Conservation (phyloP, 2,113 vertebrate genomes). For the Notarius lentiginosus region DNA sequence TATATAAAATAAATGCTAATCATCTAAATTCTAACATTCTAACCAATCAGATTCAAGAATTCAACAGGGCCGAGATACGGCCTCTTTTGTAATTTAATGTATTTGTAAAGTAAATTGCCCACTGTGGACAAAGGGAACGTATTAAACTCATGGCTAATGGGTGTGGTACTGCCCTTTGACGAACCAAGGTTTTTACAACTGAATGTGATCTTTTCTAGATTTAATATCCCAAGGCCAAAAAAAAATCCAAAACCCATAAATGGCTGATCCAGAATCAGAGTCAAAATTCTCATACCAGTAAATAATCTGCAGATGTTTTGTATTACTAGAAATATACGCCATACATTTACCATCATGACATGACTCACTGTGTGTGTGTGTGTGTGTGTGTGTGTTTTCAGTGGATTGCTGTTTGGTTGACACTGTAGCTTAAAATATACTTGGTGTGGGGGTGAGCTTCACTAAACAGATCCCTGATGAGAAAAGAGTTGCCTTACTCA, state of each 20-base stretch:
- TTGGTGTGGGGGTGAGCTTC: constrained; percentile 54
- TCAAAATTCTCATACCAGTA: constrained; percentile 20
- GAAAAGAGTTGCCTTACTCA: constrained; percentile 48
- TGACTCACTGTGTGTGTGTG: constrained; percentile 45
- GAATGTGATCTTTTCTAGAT: neutral
- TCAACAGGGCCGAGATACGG: neutral
- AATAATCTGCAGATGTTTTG: constrained; percentile 25
- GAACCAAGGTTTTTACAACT: neutral
- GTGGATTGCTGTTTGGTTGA: constrained; percentile 46
- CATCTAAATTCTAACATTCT: neutral
- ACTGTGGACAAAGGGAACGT: neutral
- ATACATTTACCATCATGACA: constrained; percentile 39
- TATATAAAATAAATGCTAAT: neutral
- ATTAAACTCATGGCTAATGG: neutral
- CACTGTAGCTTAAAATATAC: constrained; percentile 53
- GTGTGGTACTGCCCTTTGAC: neutral
- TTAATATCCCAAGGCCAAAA: neutral
- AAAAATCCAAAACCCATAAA: neutral
- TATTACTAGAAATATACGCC: constrained; percentile 42
- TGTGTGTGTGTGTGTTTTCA: constrained; percentile 32
- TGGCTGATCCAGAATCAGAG: neutral
- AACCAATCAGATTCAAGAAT: neutral
- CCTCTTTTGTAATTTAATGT: neutral
- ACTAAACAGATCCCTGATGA: constrained; percentile 41
- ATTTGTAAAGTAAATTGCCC: neutral